Percentiles rank a stretch among this genome's conserved stretches.
phyloP scores from a whole-genome alignment of 2,888 invertebrate genomes.

The Agrochola lota region DNA sequence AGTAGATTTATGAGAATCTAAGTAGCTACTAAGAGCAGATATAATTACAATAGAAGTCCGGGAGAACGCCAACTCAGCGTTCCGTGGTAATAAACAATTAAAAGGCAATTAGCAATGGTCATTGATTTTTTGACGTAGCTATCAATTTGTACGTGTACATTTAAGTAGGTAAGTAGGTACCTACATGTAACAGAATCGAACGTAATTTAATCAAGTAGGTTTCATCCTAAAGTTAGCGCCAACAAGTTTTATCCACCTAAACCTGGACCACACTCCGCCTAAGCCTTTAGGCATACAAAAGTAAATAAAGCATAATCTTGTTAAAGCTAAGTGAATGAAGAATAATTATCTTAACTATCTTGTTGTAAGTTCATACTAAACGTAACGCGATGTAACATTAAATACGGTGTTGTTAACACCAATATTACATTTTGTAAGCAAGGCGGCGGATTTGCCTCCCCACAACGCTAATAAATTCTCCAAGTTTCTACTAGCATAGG shows the following conservation, averaged over 20 bases:
- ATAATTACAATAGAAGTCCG: constrained; percentile 28
- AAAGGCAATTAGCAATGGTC: constrained; percentile 37
- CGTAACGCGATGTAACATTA: constrained; percentile 22
- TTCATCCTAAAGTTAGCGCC: background rate
- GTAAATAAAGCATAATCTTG: constrained; percentile 25
- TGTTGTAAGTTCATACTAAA: constrained; percentile 36
- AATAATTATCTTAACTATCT: constrained; percentile 14
- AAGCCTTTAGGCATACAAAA: constrained; percentile 6
- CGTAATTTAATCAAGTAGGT: constrained; percentile 6
- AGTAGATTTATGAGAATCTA: background rate
- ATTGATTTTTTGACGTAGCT: background rate
- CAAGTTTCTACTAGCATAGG: constrained; percentile 42
- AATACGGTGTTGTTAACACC: constrained; percentile 26
- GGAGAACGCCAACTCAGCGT: constrained; percentile 34
- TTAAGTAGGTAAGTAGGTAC: background rate
- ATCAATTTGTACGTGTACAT: background rate
- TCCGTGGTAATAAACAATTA: constrained; percentile 43
- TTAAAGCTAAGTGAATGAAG: constrained; percentile 9
- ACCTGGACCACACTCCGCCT: background rate
- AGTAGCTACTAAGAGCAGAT: constrained; percentile 10
- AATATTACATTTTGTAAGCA: constrained; percentile 57
- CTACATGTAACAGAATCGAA: background rate
- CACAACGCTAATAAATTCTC: constrained; percentile 52
- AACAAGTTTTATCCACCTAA: background rate
- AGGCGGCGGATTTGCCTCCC: constrained; percentile 32